Conservation (phyloP, 2,113 vertebrate genomes). For the Thomomys bottae region DNA sequence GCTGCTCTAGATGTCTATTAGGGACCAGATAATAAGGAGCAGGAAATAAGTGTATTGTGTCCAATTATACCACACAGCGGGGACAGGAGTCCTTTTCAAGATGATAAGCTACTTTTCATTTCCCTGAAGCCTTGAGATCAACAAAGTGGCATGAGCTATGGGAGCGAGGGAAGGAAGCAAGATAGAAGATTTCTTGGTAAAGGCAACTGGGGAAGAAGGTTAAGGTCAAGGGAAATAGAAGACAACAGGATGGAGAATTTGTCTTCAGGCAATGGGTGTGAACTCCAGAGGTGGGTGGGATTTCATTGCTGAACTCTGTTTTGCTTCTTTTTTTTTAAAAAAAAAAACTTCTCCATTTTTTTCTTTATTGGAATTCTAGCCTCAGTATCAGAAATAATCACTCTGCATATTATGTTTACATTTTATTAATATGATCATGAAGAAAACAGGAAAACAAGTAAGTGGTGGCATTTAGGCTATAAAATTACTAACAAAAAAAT, state of each 20-base stretch:
- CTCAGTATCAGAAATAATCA: neutral
- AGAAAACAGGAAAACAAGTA: neutral
- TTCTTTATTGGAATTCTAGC: neutral
- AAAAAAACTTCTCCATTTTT: neutral
- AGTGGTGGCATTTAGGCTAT: neutral
- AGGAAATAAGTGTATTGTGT: conserved; percentile 47
- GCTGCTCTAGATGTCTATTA: conserved; percentile 27
- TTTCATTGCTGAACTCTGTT: neutral
- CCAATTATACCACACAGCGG: conserved; percentile 61
- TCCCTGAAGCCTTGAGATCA: conserved; percentile 38
- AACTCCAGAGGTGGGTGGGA: neutral
- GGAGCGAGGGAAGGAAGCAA: neutral
- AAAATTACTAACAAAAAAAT: neutral
- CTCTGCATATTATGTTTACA: neutral
- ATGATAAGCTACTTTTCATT: conserved; percentile 60
- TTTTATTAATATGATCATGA: neutral
- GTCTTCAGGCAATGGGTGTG: neutral
- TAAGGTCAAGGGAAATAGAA: neutral
- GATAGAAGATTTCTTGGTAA: neutral
- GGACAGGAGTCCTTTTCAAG: conserved; percentile 55
- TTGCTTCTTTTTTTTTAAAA: neutral
- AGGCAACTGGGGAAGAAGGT: neutral
- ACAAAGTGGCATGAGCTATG: neutral
- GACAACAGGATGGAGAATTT: neutral
- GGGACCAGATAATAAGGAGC: conserved; percentile 41